phyloP scores from a whole-genome alignment of 2,113 vertebrate species.

The Coreoperca whiteheadi region DNA sequence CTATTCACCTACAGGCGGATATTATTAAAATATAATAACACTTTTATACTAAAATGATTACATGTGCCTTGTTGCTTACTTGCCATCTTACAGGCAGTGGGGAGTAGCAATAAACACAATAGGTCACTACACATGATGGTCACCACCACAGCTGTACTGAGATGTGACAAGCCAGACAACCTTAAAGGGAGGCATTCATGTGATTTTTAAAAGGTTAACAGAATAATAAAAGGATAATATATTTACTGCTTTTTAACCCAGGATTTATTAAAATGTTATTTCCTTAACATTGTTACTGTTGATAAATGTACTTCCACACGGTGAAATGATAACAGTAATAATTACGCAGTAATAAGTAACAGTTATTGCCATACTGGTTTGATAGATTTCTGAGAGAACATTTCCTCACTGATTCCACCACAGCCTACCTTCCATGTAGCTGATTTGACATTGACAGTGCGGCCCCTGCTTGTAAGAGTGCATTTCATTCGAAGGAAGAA shows the following conservation, averaged over 20 bases:
- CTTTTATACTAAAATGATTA: background rate
- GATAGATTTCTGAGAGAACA: background rate
- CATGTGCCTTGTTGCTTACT: background rate
- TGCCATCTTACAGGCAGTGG: background rate
- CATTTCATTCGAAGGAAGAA: constrained; percentile 99
- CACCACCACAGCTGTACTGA: too few relatives aligned
- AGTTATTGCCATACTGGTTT: background rate
- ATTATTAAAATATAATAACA: too few relatives aligned
- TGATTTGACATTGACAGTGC: constrained; percentile 98
- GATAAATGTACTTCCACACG: background rate
- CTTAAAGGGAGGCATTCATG: background rate
- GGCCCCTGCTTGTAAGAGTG: constrained; percentile 95
- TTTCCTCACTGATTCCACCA: background rate
- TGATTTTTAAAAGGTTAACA: background rate
- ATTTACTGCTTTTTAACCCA: background rate
- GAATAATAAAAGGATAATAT: background rate
- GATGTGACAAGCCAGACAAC: background rate
- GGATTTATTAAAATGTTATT: background rate
- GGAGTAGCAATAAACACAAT: too few relatives aligned
- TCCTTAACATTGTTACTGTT: background rate
- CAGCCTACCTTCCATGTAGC: constrained; percentile 95
- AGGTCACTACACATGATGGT: too few relatives aligned
- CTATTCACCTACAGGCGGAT: background rate
- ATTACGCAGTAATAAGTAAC: too few relatives aligned
- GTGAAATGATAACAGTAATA: background rate